Percentiles rank a stretch among this genome's conserved stretches.
phyloP scores from a whole-genome alignment of 2,797 vertebrate species.

The Cirrhinus mrigala region DNA sequence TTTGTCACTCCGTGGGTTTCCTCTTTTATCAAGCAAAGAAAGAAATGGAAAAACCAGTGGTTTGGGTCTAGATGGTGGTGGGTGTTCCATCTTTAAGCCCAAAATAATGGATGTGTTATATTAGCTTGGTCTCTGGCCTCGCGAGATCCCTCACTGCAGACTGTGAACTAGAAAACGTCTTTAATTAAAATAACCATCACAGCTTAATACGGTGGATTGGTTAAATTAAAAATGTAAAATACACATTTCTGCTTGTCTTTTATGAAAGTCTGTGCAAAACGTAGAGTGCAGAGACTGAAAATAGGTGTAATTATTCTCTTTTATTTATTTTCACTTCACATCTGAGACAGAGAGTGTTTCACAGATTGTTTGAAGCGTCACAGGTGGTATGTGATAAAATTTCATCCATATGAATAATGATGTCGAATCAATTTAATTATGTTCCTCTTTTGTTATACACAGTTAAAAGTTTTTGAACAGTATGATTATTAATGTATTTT shows the following conservation, averaged over 20 bases:
- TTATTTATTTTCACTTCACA: not conserved
- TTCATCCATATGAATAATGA: not conserved
- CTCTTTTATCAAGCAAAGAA: not conserved
- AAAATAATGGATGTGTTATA: slow-evolving; percentile 22
- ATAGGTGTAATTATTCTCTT: not conserved
- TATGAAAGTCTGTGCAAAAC: not conserved
- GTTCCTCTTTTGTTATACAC: too few species aligned
- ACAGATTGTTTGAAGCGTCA: not conserved
- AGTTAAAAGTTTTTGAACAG: too few species aligned
- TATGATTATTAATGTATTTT: too few species aligned
- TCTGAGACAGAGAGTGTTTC: not conserved
- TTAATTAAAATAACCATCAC: not conserved
- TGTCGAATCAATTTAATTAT: too few species aligned
- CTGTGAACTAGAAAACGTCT: not conserved
- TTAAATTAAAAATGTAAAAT: not conserved
- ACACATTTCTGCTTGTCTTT: not conserved
- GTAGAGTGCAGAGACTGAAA: not conserved
- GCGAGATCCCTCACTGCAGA: not conserved
- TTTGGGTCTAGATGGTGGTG: not conserved
- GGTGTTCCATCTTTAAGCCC: not conserved
- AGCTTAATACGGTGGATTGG: not conserved
- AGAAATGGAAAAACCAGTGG: not conserved
- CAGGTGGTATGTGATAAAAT: not conserved
- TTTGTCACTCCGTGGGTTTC: not conserved
- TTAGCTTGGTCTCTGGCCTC: not conserved